phyloP scores from a whole-genome alignment of 1,140 invertebrate species.

The Ceratina australensis region DNA sequence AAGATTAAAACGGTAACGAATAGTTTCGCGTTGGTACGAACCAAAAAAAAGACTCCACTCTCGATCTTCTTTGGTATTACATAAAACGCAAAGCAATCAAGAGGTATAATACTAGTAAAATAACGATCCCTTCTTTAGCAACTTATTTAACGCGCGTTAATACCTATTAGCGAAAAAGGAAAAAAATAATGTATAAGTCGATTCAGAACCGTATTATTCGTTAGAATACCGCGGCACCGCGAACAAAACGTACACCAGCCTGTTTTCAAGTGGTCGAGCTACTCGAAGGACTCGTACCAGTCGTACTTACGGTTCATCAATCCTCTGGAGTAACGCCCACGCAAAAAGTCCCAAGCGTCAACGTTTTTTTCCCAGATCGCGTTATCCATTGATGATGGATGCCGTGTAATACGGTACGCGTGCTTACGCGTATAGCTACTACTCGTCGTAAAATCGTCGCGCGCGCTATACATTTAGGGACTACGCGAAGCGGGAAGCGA shows the following conservation, averaged over 20 bases:
- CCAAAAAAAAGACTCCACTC: neutral
- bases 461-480: constrained; percentile 1
- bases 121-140: too few species aligned
- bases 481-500: neutral
- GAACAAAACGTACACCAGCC: neutral
- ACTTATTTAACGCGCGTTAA: neutral
- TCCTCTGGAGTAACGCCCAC: constrained; percentile 24
- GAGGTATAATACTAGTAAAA: too few species aligned
- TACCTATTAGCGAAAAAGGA: neutral
- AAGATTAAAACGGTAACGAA: constrained; percentile 37
- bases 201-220: neutral
- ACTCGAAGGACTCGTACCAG: neutral
- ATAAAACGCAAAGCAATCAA: too few species aligned
- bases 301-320: constrained; percentile 15
- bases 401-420: constrained; percentile 9
- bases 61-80: too few species aligned
- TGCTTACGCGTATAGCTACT: constrained; percentile 28
- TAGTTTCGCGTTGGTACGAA: neutral
- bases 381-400: constrained; percentile 23
- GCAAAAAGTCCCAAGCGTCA: neutral
- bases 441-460: constrained; percentile 29
- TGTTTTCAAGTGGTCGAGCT: neutral
- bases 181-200: neutral
- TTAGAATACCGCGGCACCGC: neutral
- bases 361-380: constrained; percentile 20